Base-by-base conservation (phyloP, 1,140 invertebrate species). In the Drosophila varians region DNA sequence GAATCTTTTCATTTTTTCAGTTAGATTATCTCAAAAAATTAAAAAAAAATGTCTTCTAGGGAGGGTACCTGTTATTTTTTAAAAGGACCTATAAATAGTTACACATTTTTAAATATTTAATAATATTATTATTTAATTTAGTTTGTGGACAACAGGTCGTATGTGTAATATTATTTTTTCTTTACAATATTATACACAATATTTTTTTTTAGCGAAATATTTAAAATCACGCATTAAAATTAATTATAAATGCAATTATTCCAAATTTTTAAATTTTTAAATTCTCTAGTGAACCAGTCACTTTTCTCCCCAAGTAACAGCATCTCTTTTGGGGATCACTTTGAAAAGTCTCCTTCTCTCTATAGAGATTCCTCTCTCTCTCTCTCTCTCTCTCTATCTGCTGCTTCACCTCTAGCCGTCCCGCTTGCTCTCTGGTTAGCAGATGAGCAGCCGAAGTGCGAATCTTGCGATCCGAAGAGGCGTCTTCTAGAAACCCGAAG, bases 371-470 rank as follows among this genome's bases (percentile, higher is more conserved):
- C 2, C n/a, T 2, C 31, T n/a, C 31, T n/a, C 14, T 19, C 2
- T 8, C 19, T 43, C 26, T 43, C 19, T 6, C 7, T 4, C 46
- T 23, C 23, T 3, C 36, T 14, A 11, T 16, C n/a, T 16, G 3
- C 1, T 18, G 8, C 38, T 18, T 16, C 14, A 19, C 3, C 38
- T 19, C 14, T 42, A 42, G 36, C 36, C 7, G 5, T 42, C 38
- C 16, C 38, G 16, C 16, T 16, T 14, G 9, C 25, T 43, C 25
- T 61, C 14, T 57, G 7, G 58, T 25, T 43, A 52, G 45, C 11
- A 38, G 18, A 25, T 48, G 26, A 52, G 25, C 23, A 52, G 51
- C 58, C 26, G 19, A 21, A 31, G 38, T 54, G 34, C 48, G 40
- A 34, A 56, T 70, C 34, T 34, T 48, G 21, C 11, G n/a, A 43